Evolutionary conservation across 2,888 invertebrate species (phyloP).

Genomic region (Drosophila picticornis): DNA sequence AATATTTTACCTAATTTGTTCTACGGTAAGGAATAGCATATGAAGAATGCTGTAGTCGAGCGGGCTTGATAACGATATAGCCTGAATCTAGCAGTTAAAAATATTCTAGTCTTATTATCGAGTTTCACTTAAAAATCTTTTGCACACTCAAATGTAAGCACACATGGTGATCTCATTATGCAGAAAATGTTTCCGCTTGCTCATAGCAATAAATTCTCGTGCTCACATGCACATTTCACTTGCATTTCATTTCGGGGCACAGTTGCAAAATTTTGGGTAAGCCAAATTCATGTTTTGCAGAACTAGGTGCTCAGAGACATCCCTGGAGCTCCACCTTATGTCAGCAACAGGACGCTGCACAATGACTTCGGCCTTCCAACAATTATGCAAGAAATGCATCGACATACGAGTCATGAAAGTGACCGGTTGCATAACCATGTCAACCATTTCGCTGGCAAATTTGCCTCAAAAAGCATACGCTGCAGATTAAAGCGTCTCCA

Average conservation of each 20-base stretch:
- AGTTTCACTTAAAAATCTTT: neutral
- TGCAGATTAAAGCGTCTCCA: neutral
- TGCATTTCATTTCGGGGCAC: neutral
- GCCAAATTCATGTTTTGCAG: neutral
- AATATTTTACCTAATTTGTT: neutral
- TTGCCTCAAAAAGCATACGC: neutral
- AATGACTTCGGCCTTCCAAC: neutral
- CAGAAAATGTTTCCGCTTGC: neutral
- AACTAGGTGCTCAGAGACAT: neutral
- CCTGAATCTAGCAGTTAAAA: neutral
- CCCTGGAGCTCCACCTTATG: neutral
- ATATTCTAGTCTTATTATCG: neutral
- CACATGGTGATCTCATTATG: neutral
- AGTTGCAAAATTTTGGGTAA: neutral
- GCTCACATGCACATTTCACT: neutral
- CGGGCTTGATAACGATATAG: neutral
- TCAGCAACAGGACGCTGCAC: neutral
- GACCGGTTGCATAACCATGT: neutral
- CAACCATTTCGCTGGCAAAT: neutral
- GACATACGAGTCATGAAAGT: neutral
- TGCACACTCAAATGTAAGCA: neutral
- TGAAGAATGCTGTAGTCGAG: neutral
- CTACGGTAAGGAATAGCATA: neutral
- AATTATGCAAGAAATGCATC: neutral
- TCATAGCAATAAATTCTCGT: neutral